Conservation (phyloP, 2,888 invertebrate genomes). For the Leucozona laternaria region DNA sequence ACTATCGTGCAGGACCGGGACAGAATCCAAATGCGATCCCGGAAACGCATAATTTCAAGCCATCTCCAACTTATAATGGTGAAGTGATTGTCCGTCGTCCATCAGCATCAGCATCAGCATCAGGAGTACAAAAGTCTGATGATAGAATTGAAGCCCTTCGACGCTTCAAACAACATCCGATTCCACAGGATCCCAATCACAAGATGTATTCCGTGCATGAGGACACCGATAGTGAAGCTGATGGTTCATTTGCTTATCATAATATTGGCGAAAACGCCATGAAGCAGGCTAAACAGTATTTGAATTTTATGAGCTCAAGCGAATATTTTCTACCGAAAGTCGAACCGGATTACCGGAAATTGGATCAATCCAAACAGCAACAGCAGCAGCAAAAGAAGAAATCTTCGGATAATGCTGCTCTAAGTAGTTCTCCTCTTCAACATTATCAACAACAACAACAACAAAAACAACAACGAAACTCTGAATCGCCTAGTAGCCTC, state of each 20-base stretch:
- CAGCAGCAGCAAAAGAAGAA: slow-evolving; percentile 64
- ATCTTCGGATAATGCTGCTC: slow-evolving; percentile 47
- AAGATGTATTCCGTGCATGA: slow-evolving; percentile 79
- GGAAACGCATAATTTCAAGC: slow-evolving; percentile 79
- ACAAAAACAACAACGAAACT: slow-evolving; percentile 39
- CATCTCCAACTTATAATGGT: slow-evolving; percentile 80
- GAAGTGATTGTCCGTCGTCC: slow-evolving; percentile 78
- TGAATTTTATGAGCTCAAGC: slow-evolving; percentile 82
- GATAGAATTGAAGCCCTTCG: slow-evolving; percentile 37
- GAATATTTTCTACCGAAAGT: slow-evolving; percentile 81
- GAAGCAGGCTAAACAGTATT: slow-evolving; percentile 81
- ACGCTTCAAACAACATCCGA: slow-evolving; percentile 56
- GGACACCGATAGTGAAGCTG: slow-evolving; percentile 78
- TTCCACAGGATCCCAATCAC: slow-evolving; percentile 22
- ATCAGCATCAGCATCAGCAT: slow-evolving; percentile 46
- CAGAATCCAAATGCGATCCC: slow-evolving; percentile 71
- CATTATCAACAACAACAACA: slow-evolving; percentile 61
- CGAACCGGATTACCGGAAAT: slow-evolving; percentile 81
- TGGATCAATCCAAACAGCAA: slow-evolving; percentile 78
- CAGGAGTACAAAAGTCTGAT: slow-evolving; percentile 38
- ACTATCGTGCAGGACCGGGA: slow-evolving; percentile 55
- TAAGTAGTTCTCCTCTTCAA: slow-evolving; percentile 73
- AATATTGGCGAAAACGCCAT: slow-evolving; percentile 73
- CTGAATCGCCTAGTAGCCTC: slow-evolving; percentile 24
- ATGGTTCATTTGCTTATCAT: slow-evolving; percentile 37